Conservation (phyloP, 2,888 invertebrate species). For the Tachina lurida region DNA sequence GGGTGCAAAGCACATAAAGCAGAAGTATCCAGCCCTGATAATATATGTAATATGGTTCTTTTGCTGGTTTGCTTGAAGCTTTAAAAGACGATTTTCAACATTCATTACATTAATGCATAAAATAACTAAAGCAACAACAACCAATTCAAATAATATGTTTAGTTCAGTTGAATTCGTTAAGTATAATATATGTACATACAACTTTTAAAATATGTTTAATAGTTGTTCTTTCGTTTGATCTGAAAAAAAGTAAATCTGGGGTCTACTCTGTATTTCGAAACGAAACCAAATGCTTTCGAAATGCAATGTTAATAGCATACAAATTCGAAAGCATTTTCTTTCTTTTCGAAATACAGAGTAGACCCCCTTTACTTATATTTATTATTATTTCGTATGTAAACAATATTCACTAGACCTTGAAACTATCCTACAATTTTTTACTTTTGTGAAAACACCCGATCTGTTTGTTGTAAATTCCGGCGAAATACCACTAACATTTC, state of each 20-base stretch:
- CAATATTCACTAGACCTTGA: no score
- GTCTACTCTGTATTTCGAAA: no score
- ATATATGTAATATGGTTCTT: not conserved
- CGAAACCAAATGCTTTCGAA: no score
- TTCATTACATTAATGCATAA: slow-evolving; percentile 59
- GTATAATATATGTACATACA: slow-evolving; percentile 52
- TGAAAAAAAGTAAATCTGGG: not conserved
- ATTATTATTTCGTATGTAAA: no score
- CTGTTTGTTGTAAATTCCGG: no score
- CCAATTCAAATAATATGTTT: slow-evolving; percentile 34
- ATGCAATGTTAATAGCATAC: no score
- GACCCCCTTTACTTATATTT: no score
- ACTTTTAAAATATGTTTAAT: slow-evolving; percentile 37
- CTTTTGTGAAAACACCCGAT: no score
- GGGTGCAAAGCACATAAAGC: not conserved
- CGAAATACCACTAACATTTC: no score
- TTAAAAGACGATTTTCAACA: slow-evolving; percentile 42
- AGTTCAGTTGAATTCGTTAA: slow-evolving; percentile 50
- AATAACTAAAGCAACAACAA: slow-evolving; percentile 28
- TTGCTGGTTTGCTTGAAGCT: slow-evolving; percentile 31
- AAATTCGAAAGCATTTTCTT: no score
- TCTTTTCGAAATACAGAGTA: no score
- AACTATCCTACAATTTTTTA: no score
- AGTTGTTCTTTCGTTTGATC: slow-evolving; percentile 3
- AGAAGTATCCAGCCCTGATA: not conserved